Conservation (phyloP, 1,140 invertebrate species). For the Frieseomelitta varia region DNA sequence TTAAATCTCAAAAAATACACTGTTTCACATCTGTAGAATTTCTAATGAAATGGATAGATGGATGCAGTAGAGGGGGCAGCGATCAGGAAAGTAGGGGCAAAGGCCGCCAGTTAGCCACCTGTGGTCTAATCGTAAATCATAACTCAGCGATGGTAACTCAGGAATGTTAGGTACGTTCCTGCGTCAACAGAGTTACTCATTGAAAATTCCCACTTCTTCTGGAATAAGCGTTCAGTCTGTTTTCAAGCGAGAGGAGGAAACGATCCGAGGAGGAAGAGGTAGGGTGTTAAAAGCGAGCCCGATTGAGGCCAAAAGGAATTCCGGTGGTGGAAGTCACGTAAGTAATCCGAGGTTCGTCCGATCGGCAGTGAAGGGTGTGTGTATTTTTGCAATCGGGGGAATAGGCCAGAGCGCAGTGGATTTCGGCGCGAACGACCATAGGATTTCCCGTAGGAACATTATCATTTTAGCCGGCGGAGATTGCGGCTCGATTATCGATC, state of each 20-base stretch:
- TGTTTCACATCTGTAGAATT: too few species aligned
- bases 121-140: too few species aligned
- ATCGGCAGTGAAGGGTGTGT: not conserved
- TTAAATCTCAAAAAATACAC: too few species aligned
- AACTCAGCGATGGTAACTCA: too few species aligned
- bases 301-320: not conserved
- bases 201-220: too few species aligned
- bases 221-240: not conserved
- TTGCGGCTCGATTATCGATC: slow-evolving; percentile 64
- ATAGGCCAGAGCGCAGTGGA: not conserved
- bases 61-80: too few species aligned
- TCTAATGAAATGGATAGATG: too few species aligned
- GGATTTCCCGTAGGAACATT: slow-evolving; percentile 59
- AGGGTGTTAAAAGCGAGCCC: not conserved
- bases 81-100: too few species aligned
- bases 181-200: too few species aligned
- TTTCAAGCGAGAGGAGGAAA: not conserved
- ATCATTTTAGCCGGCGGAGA: slow-evolving; percentile 58
- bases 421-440: slow-evolving; percentile 28
- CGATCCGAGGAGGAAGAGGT: not conserved
- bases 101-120: too few species aligned
- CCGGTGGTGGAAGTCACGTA: slow-evolving; percentile 18
- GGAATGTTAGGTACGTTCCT: too few species aligned
- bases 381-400: not conserved
- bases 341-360: slow-evolving; percentile 14